Evolutionary conservation across 2,888 invertebrate species (phyloP), one percentile per base, ranked within the genome.

Genomic region (Orthosia gothica): DNA sequence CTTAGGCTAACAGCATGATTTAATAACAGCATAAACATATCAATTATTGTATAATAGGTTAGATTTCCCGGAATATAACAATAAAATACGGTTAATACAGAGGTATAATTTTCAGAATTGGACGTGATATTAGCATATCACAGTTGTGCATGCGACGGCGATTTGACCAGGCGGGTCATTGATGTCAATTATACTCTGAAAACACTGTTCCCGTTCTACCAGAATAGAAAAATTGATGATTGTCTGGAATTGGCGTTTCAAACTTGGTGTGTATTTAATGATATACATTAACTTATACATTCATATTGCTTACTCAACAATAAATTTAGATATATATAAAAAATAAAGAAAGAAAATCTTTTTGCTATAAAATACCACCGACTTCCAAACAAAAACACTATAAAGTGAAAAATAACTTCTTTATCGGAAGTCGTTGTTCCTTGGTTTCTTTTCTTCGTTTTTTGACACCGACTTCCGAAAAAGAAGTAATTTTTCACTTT

Each of bases 131-230:
- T 97, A 61, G 98, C 98, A 86, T 96, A 97, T 80, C 97, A 98
- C 89, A 97, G 97, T 83, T 98, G 98, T 91, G 97, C 97, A 75
- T 97, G 97, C 89, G 97, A 97, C 81, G 94, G 97, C 87, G 98
- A 98, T 88, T 90, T 95, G 69, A 97, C 98, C 1, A 98, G 98
- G 92, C 92, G 92, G 57, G 97, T 97, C 40, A 97, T 98, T 61
- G 98, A 98, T 89, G 97, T 97, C 13, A 98, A 97, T 92, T 97
- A 97, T 83, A 98, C 98, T 0, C 93, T 97, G 15, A 97, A 97
- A 87, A 97, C 97, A 5, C 96, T 97, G 81, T 97, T 97, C n/a
- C 97, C 97, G 63, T 97, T 98, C 89, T 98, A 98, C 88, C 93
- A 93, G 15, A 95, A 97, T 76, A 92, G 97, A 86, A 83, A 86